Base-by-base conservation (phyloP, 1,140 invertebrate species). In the Penaeus indicus region DNA sequence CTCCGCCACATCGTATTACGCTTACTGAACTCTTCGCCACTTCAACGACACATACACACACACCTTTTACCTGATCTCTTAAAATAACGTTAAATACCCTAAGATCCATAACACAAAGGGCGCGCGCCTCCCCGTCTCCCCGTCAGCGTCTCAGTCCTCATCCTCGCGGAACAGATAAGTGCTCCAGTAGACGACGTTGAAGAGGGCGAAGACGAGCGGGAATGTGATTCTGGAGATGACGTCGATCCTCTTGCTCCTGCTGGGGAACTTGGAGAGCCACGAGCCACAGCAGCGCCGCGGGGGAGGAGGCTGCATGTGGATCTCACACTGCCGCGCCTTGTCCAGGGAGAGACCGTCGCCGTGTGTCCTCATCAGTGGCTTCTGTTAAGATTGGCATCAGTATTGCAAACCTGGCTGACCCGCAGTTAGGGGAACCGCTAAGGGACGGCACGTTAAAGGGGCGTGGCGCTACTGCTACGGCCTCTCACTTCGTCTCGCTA, bases 141-240 rank as follows among this genome's bases (percentile, higher is more conserved):
- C 25, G 47, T n/a, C 42, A 19, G 54, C 62, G 25, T 86, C 67
- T 4, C 77, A 78, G 4, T 86, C 87, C 22, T 89, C 87, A 62
- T 85, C 87, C 75, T 91, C 90, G 22, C 89, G 62, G 85, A 97
- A 97, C 90, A 97, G 94, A 94, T 97, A 97, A 90, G 96, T 97
- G 91, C 96, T 97, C 97, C 98, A 99, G 94, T 98, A 98, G 93
- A 97, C 95, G 92, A 98, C 94, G 94, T 98, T 99, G 95, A 98
- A 98, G 92, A 98, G 94, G 88, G 97, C 97, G 94, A 98, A 98
- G 84, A 98, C 96, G 92, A 98, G 95, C 72, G 97, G 97, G 94
- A 98, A 98, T 92, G 97, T 96, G 94, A 98, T 97, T 92, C 97
- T 94, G 89, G 97, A 98, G 93, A 98, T 97, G 94, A 98, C 97